A percentile compares a stretch with the other conserved stretches of the same genome.
Conservation (phyloP, 2,113 vertebrate genomes). For the Muntiacus muntjak region DNA sequence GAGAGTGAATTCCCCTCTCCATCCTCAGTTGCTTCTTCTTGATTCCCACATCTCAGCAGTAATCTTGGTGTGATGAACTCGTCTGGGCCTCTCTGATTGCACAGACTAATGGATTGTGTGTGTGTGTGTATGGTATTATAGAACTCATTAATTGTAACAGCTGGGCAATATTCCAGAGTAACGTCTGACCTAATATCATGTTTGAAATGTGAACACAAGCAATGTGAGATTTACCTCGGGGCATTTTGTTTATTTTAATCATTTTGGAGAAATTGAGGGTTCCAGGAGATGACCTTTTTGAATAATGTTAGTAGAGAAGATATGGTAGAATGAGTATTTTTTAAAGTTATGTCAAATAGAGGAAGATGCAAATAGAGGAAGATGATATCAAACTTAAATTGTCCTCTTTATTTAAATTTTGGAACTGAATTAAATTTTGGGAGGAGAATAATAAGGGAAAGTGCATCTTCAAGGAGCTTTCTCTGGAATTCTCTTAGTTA, state of each 20-base stretch:
- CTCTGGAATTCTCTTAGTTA: background rate
- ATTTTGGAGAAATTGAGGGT: background rate
- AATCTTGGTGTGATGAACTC: background rate
- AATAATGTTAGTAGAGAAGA: background rate
- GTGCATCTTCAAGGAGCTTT: background rate
- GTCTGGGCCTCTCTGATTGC: background rate
- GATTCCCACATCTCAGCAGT: background rate
- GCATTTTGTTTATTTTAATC: background rate
- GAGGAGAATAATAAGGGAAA: background rate
- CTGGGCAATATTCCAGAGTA: background rate
- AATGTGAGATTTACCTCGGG: background rate
- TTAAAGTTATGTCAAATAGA: background rate
- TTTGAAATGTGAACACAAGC: background rate
- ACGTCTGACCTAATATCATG: background rate
- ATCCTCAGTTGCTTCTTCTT: background rate
- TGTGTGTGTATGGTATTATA: background rate
- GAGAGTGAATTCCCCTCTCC: background rate
- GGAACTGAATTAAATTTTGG: background rate
- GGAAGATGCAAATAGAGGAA: background rate
- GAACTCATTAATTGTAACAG: background rate
- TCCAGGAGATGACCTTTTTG: background rate
- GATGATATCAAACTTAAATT: background rate
- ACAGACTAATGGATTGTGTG: background rate
- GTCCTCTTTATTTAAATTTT: background rate
- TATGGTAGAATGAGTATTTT: background rate